These are phyloP conservation scores for Eunapius fragilis DNA, from an alignment of 37 sponge, comb jelly and placozoan genomes.

Conservation along the genomic window DNA sequence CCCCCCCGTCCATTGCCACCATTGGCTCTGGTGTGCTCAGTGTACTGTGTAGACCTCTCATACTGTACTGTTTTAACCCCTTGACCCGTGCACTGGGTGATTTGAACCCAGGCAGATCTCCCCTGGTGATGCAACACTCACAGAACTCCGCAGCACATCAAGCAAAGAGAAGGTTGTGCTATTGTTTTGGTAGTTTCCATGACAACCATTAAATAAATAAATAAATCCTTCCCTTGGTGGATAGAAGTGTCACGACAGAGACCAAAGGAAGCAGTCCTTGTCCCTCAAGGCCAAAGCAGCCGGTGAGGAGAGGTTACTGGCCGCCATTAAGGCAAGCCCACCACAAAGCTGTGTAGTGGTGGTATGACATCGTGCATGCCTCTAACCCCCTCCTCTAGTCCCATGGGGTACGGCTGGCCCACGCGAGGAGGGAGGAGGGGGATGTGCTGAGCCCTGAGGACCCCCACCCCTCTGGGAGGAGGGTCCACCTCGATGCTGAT, in stretches of 20 bases:
- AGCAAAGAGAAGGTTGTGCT: conserved; percentile 49
- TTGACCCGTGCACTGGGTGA: not conserved
- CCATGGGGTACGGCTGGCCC: not conserved
- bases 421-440: not conserved
- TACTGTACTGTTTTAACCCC: too few species aligned
- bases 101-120: conserved; percentile 15
- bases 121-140: conserved; percentile 36
- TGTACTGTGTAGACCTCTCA: not conserved
- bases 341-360: too few species aligned
- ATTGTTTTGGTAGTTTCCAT: not conserved
- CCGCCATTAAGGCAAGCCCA: conserved; percentile 49
- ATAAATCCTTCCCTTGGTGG: not conserved
- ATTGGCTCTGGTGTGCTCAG: not conserved
- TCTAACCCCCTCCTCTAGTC: too few species aligned
- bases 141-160: conserved; percentile 55
- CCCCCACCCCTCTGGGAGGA: conserved; percentile 46
- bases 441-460: conserved; percentile 4
- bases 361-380: too few species aligned
- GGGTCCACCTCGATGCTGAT: conserved; percentile 54
- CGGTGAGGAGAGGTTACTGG: conserved; percentile 32
- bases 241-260: conserved; percentile 63
- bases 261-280: conserved; percentile 46
- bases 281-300: conserved; percentile 15
- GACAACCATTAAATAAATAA: too few species aligned
- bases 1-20: too few species aligned